A percentile compares a stretch with the other conserved stretches of the same genome.
phyloP scores from a whole-genome alignment of 2,113 vertebrate genomes.

The Ptyas mucosa region DNA sequence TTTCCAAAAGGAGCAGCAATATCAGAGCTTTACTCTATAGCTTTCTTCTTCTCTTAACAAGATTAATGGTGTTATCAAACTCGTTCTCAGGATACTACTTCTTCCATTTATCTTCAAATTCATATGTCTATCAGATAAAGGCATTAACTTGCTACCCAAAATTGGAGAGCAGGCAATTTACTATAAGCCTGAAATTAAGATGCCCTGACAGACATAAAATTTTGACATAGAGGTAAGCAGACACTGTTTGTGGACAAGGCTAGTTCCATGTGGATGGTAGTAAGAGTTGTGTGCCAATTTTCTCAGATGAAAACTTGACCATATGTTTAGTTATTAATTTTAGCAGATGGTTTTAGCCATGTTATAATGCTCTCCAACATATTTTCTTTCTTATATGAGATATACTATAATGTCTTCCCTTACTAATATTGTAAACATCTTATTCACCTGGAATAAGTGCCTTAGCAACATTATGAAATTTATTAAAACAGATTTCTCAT shows the following conservation, averaged over 20 bases:
- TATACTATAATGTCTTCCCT: not conserved
- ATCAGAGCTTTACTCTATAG: slow-evolving; percentile 11
- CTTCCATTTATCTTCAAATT: slow-evolving; percentile 52
- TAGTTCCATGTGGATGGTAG: not conserved
- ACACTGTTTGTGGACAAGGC: not conserved
- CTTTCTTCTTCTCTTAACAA: slow-evolving; percentile 23
- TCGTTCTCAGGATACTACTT: slow-evolving; percentile 49
- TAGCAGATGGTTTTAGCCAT: not conserved
- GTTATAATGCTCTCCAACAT: not conserved
- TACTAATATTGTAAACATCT: not conserved
- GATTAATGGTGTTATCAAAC: slow-evolving; percentile 57
- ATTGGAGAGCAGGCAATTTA: slow-evolving; percentile 50
- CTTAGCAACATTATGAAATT: not conserved
- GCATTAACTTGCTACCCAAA: slow-evolving; percentile 59
- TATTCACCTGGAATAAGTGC: not conserved
- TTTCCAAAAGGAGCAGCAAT: slow-evolving; percentile 4
- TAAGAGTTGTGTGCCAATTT: not conserved
- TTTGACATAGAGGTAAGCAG: not conserved
- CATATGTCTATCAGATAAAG: slow-evolving; percentile 38
- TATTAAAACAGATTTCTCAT: not conserved
- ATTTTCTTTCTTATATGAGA: too few relatives aligned
- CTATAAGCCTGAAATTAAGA: slow-evolving; percentile 45
- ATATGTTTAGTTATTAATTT: not conserved
- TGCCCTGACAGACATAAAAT: slow-evolving; percentile 25
- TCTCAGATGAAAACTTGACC: not conserved